Evolutionary conservation across 2,113 vertebrate species (phyloP).

Genomic region (Hassar affinis): DNA sequence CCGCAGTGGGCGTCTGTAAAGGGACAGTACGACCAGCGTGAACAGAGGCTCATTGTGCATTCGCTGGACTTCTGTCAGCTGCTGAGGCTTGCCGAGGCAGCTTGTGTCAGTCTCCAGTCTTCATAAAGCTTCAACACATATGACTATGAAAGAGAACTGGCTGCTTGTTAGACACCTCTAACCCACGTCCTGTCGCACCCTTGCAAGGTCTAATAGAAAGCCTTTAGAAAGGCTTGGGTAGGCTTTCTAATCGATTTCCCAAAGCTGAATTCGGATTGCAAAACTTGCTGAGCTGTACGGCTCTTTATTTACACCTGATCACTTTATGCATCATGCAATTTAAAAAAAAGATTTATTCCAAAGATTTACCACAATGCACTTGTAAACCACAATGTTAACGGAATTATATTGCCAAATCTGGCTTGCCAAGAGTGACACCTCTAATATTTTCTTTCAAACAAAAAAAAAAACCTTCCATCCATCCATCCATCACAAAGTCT

Average conservation of each 20-base stretch:
- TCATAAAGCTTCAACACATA: slow-evolving; percentile 62
- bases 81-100: slow-evolving; percentile 65
- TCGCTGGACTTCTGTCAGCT: slow-evolving; percentile 55
- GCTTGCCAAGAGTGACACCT: not conserved
- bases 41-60: slow-evolving; percentile 68
- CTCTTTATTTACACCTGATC: not conserved
- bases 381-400: not conserved
- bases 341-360: not conserved
- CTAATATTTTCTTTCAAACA: not conserved
- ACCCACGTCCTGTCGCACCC: not conserved
- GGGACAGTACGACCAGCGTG: slow-evolving; percentile 32
- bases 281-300: not conserved
- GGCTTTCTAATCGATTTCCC: slow-evolving; percentile 4
- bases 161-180: slow-evolving; percentile 23
- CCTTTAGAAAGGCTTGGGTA: too few species aligned
- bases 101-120: slow-evolving; percentile 71
- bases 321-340: not conserved
- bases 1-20: slow-evolving; percentile 51
- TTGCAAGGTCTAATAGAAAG: not conserved
- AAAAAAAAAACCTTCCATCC: not conserved
- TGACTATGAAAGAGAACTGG: slow-evolving; percentile 25
- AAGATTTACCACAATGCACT: not conserved
- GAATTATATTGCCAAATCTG: not conserved
- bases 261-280: too few species aligned
- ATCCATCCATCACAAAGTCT: not conserved